These are phyloP conservation scores for Macrophya alboannulata DNA, from an alignment of 2,888 invertebrate genomes.

Conservation along the genomic window DNA sequence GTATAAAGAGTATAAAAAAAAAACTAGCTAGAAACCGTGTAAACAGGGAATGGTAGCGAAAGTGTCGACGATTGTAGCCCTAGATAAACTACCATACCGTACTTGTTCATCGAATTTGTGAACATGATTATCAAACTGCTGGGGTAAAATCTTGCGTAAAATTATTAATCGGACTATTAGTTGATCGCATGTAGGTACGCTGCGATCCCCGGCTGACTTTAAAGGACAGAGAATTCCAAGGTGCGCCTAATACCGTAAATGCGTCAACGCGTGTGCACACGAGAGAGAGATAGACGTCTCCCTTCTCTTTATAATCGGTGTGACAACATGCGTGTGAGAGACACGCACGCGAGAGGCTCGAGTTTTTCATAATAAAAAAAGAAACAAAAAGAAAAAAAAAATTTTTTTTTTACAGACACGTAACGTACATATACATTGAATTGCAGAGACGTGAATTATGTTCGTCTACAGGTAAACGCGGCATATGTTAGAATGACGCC, in stretches of 20 bases:
- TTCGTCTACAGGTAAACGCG: neutral
- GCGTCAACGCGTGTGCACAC: conserved; percentile 22
- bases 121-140: neutral
- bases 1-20: neutral
- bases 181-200: neutral
- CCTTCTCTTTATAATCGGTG: neutral
- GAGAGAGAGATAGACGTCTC: neutral
- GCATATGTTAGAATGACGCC: neutral
- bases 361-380: neutral
- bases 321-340: neutral
- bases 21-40: neutral
- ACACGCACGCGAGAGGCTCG: conserved; percentile 12
- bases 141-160: neutral
- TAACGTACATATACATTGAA: neutral
- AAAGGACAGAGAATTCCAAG: neutral
- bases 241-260: conserved; percentile 33
- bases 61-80: neutral
- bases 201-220: neutral
- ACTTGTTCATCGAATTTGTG: neutral
- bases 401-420: no score
- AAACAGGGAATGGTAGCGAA: neutral
- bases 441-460: neutral
- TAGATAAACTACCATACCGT: no score
- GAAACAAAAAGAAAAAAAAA: no score
- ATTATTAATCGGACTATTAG: neutral